Evolutionary conservation across 2,888 invertebrate genomes (phyloP).

Genomic region (Xestia sexstrigata): DNA sequence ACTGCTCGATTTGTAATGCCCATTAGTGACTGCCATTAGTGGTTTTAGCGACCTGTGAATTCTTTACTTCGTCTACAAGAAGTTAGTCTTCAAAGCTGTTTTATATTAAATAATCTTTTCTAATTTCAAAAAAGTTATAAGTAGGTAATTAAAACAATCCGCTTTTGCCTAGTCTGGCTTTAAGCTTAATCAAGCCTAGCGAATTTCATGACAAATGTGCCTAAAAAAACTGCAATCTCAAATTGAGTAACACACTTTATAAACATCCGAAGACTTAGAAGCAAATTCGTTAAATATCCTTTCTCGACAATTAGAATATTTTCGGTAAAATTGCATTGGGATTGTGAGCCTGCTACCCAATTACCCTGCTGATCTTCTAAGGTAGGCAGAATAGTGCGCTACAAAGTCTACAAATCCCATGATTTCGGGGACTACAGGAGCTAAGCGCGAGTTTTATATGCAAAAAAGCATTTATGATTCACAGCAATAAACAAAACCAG

Average conservation of each 20-base stretch:
- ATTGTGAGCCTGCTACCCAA: background rate
- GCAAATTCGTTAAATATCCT: background rate
- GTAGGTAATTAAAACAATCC: background rate
- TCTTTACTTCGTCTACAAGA: background rate
- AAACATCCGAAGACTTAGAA: background rate
- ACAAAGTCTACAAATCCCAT: background rate
- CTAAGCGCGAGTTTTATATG: too few relatives aligned
- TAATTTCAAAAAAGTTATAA: background rate
- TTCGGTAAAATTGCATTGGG: background rate
- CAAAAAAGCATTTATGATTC: too few relatives aligned
- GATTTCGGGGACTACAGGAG: too few relatives aligned
- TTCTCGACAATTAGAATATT: background rate
- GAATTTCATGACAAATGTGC: background rate
- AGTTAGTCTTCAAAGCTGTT: background rate
- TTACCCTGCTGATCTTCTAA: background rate
- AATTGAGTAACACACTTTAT: too few relatives aligned
- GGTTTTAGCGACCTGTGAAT: background rate
- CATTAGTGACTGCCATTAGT: background rate
- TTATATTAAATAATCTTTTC: background rate
- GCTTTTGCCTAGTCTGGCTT: background rate
- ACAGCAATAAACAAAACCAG: too few relatives aligned
- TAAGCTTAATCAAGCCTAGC: background rate
- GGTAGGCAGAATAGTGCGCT: background rate
- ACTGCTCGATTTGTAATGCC: conserved; percentile 3
- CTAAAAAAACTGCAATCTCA: background rate